Evolutionary conservation across 1,140 invertebrate genomes (phyloP).

Genomic region (Drosophila sp.): DNA sequence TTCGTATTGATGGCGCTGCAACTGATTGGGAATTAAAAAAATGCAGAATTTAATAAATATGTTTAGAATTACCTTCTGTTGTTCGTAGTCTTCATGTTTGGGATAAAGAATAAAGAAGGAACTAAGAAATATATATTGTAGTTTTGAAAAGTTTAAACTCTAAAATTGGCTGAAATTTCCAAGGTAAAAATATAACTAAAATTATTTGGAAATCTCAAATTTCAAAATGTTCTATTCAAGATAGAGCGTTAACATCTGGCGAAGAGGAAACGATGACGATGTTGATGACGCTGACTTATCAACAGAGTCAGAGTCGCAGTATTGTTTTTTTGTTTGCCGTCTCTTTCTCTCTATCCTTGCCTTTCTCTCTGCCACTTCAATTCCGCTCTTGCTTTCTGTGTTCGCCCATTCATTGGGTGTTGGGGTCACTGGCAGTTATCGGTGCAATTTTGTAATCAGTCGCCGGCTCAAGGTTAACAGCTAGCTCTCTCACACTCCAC

Average conservation of each 20-base stretch:
- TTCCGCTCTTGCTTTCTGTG: conserved; percentile 31
- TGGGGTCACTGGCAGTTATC: conserved; percentile 81
- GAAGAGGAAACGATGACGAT: conserved; percentile 1
- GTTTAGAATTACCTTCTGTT: neutral
- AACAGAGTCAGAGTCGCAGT: conserved; percentile 10
- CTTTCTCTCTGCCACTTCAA: neutral
- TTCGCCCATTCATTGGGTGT: conserved; percentile 40
- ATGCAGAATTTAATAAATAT: neutral
- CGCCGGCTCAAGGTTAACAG: conserved; percentile 76
- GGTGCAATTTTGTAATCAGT: conserved; percentile 82
- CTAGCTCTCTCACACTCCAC: neutral
- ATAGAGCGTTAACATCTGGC: conserved; percentile 5
- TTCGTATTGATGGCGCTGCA: neutral
- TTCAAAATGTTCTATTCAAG: no score
- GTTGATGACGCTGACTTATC: conserved; percentile 16
- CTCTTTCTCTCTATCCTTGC: neutral
- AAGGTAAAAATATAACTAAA: neutral
- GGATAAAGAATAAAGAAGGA: neutral
- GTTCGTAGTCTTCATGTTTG: neutral
- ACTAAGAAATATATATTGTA: neutral
- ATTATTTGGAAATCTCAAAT: no score
- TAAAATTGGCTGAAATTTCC: neutral
- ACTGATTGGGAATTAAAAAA: neutral
- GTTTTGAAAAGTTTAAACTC: neutral
- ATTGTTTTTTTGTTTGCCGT: neutral